Evolutionary conservation across 2,113 vertebrate species (phyloP).

Genomic region (Catharus bicknelli): DNA sequence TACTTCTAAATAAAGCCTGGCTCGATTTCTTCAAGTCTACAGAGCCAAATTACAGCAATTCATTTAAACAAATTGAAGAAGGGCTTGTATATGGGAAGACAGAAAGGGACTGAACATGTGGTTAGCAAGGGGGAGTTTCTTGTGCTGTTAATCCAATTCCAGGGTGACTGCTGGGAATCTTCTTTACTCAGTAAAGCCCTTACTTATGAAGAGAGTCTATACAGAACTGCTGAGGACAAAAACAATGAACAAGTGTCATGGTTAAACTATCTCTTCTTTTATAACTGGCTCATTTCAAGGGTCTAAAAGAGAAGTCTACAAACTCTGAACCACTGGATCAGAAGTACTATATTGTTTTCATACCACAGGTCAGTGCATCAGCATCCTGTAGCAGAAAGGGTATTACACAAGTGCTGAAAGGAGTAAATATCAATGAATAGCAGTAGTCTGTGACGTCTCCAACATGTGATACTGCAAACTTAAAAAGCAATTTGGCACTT

Average conservation of each 20-base stretch:
- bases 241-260: constrained; percentile 39
- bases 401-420: not conserved
- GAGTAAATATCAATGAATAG: constrained; percentile 16
- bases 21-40: constrained; percentile 27
- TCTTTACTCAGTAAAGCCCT: constrained; percentile 43
- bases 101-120: constrained; percentile 39
- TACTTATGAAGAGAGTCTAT: constrained; percentile 32
- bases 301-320: constrained; percentile 5
- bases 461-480: constrained; percentile 9
- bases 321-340: constrained; percentile 20
- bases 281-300: constrained; percentile 32
- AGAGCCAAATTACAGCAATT: constrained; percentile 55
- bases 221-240: constrained; percentile 14
- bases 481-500: constrained; percentile 13
- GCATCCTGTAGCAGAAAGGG: constrained; percentile 30
- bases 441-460: constrained; percentile 20
- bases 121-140: constrained; percentile 45
- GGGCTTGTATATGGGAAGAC: constrained; percentile 26
- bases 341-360: constrained; percentile 15
- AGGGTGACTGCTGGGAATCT: constrained; percentile 50
- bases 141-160: constrained; percentile 43
- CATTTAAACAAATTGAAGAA: constrained; percentile 46
- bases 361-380: not conserved
- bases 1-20: constrained; percentile 49
- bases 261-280: constrained; percentile 46